A percentile compares a stretch with the other conserved stretches of the same genome.
Conservation (phyloP, 2,888 invertebrate species). For the Zonitis immaculata region DNA sequence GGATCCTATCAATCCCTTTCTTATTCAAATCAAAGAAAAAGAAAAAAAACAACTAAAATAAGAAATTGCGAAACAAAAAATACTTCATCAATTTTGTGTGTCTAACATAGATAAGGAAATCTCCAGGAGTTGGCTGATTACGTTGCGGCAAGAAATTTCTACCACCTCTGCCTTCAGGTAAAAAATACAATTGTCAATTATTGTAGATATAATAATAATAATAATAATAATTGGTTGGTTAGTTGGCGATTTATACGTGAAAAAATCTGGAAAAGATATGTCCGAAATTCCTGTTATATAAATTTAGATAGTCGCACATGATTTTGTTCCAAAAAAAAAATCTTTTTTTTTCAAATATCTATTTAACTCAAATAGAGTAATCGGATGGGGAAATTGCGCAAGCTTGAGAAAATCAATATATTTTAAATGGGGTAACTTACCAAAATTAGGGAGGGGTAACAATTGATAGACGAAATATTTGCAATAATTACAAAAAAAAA, state of each 20-base stretch:
- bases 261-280: background rate
- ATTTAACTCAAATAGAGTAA: background rate
- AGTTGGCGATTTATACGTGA: too few species aligned
- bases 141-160: background rate
- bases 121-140: background rate
- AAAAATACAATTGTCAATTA: background rate
- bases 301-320: background rate
- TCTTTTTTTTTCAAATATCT: background rate
- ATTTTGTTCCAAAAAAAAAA: background rate
- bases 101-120: background rate
- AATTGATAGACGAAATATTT: too few species aligned
- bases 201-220: too few species aligned
- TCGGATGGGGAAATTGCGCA: background rate
- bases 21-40: background rate
- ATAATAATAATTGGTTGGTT: too few species aligned
- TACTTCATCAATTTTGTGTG: too few species aligned
- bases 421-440: background rate
- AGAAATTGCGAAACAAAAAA: too few species aligned
- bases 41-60: background rate
- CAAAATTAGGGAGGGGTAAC: too few species aligned
- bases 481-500: too few species aligned
- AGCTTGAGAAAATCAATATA: background rate
- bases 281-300: background rate
- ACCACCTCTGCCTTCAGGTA: constrained; percentile 1
- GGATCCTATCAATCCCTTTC: background rate